Percentiles rank a stretch among this genome's conserved stretches.
phyloP scores from a whole-genome alignment of 2,113 vertebrate species.

The Engraulis encrasicolus region DNA sequence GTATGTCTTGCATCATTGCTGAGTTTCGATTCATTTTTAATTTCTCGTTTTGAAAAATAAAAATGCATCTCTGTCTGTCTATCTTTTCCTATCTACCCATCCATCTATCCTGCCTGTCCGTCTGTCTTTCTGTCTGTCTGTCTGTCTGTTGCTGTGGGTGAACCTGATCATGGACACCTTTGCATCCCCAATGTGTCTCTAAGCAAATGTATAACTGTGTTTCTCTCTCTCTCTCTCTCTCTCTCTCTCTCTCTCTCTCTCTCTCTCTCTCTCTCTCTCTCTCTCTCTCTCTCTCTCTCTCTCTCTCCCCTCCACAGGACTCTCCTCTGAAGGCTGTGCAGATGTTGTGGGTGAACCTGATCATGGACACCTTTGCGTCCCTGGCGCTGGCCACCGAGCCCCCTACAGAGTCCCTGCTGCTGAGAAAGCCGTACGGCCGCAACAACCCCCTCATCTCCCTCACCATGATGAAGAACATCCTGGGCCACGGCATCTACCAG shows the following conservation, averaged over 20 bases:
- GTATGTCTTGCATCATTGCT: too few relatives aligned
- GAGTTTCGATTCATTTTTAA: too few relatives aligned
- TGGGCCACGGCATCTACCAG: constrained; percentile 89
- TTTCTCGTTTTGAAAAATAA: background rate
- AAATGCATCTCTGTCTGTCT: background rate
- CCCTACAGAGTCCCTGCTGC: constrained; percentile 85
- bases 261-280: background rate
- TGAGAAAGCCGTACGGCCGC: constrained; percentile 88
- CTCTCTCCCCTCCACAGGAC: constrained; percentile 71
- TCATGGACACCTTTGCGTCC: constrained; percentile 93
- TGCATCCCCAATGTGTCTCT: too few relatives aligned
- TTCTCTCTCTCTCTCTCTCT: background rate
- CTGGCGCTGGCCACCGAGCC: constrained; percentile 90
- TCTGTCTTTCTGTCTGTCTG: background rate
- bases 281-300: background rate
- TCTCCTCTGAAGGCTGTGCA: constrained; percentile 92
- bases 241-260: background rate
- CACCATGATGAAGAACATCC: constrained; percentile 95
- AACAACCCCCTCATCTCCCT: constrained; percentile 92
- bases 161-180: too few relatives aligned
- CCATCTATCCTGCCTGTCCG: background rate
- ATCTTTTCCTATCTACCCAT: background rate
- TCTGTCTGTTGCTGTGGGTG: too few relatives aligned
- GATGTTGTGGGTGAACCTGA: constrained; percentile 94
- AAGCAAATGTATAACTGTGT: background rate